These are phyloP conservation scores for Cavia porcellus DNA, from an alignment of 2,113 vertebrate genomes.

Conservation along the genomic window DNA sequence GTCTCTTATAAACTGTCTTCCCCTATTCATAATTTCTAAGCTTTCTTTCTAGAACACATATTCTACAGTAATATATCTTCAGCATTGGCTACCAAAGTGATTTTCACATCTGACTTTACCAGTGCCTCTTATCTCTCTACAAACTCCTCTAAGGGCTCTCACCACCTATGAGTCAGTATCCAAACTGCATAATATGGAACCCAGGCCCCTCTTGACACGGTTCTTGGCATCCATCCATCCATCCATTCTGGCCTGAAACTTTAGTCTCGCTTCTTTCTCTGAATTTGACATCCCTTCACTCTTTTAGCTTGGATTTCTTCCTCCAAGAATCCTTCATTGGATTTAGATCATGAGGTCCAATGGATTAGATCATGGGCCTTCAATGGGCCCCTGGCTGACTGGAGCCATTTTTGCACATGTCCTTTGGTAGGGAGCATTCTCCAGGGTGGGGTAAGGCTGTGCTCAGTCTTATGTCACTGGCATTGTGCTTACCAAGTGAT, in stretches of 20 bases:
- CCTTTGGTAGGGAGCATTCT: not conserved
- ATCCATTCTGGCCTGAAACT: rapidly evolving
- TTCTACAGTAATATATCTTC: not conserved
- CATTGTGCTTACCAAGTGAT: not conserved
- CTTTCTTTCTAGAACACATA: not conserved
- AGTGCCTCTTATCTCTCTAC: not conserved
- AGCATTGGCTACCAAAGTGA: no score
- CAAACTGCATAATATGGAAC: not conserved
- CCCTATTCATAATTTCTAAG: not conserved
- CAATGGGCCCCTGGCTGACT: not conserved
- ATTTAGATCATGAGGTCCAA: no score
- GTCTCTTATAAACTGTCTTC: not conserved
- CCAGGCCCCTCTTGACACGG: not conserved
- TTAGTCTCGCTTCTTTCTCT: not conserved
- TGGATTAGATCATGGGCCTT: not conserved
- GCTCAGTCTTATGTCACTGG: not conserved
- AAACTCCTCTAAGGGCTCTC: not conserved
- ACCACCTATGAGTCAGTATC: not conserved
- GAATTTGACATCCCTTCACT: not conserved
- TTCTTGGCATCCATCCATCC: not conserved
- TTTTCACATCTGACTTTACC: not conserved
- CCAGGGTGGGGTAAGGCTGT: not conserved
- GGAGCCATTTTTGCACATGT: not conserved
- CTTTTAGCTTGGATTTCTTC: not conserved
- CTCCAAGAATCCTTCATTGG: not conserved